A percentile compares a stretch with the other conserved stretches of the same genome.
Evolutionary conservation across 2,888 invertebrate genomes (phyloP).

Genomic region (Habrosyne pyritoides): DNA sequence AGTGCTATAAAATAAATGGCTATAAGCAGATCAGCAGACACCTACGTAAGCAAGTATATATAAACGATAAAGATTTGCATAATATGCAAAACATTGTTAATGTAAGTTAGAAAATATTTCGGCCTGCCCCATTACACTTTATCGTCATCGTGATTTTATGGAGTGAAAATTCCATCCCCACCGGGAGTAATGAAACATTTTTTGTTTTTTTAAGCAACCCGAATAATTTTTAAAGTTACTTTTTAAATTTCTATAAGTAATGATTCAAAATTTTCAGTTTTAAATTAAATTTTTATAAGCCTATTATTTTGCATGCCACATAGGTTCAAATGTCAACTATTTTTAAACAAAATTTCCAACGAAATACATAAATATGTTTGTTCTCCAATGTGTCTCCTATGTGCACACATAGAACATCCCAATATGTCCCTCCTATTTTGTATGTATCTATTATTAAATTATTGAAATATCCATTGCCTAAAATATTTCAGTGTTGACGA

Average conservation of each 20-base stretch:
- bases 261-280: too few species aligned
- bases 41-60: neutral
- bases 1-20: neutral
- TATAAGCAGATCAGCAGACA: neutral
- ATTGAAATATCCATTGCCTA: neutral
- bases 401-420: too few species aligned
- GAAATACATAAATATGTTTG: too few species aligned
- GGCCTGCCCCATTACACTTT: conserved; percentile 43
- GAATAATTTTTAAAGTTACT: too few species aligned
- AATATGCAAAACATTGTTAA: neutral
- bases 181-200: conserved; percentile 25
- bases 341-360: too few species aligned
- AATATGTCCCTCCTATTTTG: too few species aligned
- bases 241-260: too few species aligned
- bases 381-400: too few species aligned
- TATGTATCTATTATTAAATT: too few species aligned
- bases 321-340: too few species aligned
- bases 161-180: conserved; percentile 35
- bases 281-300: too few species aligned
- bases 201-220: conserved; percentile 30
- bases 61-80: neutral
- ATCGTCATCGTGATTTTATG: conserved; percentile 49
- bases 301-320: too few species aligned
- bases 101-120: neutral
- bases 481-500: conserved; percentile 25